Evolutionary conservation across 2,888 invertebrate species (phyloP), one percentile per base, ranked within the genome.

Genomic region (Heliconius ismenius): DNA sequence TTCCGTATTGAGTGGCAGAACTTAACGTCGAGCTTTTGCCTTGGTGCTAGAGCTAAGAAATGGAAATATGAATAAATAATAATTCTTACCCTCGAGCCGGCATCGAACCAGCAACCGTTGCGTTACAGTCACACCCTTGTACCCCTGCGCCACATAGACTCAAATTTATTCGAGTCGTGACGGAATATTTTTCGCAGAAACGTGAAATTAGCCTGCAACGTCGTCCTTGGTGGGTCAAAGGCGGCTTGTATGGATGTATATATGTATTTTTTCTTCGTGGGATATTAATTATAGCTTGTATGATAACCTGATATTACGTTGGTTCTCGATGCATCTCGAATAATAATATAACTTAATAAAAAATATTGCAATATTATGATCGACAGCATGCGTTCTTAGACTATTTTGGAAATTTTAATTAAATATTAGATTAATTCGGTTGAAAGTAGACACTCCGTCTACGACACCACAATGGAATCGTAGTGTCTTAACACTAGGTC

Each of bases 271-370:
- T 87, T 86, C 85, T 82, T 83, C 81, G 82, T 80, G 78, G 84
- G 85, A 84, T 88, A 88, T 90, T 92, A 91, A 92, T 91, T 91
- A 89, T 83, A 85, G 83, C 83, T 81, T 81, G 82, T 83, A 88
- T 90, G 89, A 91, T 91, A 88, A 89, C 86, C 85, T 83, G 86
- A 84, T 82, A 90, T 91, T 91, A 91, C 91, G 88, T 87, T 88
- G 83, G 82, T 86, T 83, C 83, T 85, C 83, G 62, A 60, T 78
- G 88, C 91, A 89, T 86, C 86, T 86, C 83, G 84, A 87, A 89
- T 87, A 86, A 84, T 67, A 84, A 86, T 86, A 88, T 87, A 83
- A 83, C 83, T 64, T 28, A 86, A 88, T 87, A 89, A 91, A 91
- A 88, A 88, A 87, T 65, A 81, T 79, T 81, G 77, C 75, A 82